Conservation (phyloP, 2,797 vertebrate genomes). For the Sebastes alutus region DNA sequence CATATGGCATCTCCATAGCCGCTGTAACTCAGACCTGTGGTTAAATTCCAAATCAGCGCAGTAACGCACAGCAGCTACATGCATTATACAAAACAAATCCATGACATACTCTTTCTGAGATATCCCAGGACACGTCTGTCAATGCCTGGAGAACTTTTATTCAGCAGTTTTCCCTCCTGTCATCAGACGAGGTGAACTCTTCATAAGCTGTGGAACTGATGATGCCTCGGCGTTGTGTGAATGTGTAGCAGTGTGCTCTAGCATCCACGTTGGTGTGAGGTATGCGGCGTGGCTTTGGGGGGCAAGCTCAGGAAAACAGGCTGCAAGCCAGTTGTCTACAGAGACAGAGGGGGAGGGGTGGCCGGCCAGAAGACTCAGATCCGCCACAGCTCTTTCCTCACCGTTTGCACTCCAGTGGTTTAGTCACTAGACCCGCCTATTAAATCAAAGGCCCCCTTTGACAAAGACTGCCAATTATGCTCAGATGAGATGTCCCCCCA, state of each 20-base stretch:
- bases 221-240: conserved; percentile 1
- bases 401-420: conserved; percentile 83
- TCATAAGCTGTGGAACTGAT: conserved; percentile 21
- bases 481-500: conserved; percentile 64
- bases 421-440: conserved; percentile 81
- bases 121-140: background rate
- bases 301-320: conserved; percentile 72
- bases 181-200: background rate
- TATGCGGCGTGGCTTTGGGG: conserved; percentile 66
- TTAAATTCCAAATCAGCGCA: background rate
- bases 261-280: conserved; percentile 57
- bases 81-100: background rate
- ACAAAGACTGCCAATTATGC: conserved; percentile 83
- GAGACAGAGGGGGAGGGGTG: conserved; percentile 64
- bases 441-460: conserved; percentile 81
- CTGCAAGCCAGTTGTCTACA: conserved; percentile 75
- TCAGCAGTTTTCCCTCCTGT: background rate
- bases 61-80: background rate
- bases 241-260: conserved; percentile 29
- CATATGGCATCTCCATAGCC: background rate
- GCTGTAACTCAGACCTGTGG: background rate
- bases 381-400: conserved; percentile 73
- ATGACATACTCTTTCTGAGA: background rate
- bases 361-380: conserved; percentile 70
- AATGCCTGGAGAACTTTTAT: background rate